Conservation (phyloP, 2,113 vertebrate genomes). For the Bombycilla garrulus region DNA sequence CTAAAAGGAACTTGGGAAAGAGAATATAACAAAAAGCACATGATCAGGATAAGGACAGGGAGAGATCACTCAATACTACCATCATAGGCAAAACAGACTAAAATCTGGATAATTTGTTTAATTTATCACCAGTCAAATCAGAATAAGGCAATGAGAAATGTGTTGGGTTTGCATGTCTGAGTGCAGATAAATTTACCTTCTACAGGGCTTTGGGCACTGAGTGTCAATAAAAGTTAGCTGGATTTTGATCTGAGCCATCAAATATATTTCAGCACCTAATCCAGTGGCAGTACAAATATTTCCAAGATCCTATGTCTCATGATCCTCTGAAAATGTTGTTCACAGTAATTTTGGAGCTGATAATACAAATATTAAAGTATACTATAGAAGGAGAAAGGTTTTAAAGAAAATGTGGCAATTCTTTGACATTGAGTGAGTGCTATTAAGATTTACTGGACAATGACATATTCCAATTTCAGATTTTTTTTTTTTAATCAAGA, state of each 20-base stretch:
- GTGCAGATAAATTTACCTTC: background rate
- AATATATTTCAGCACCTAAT: background rate
- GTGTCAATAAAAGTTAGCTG: background rate
- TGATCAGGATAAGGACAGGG: background rate
- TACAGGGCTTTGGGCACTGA: background rate
- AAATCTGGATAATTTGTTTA: background rate
- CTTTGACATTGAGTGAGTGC: background rate
- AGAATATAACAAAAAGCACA: background rate
- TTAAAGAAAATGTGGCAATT: background rate
- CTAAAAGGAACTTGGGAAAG: background rate
- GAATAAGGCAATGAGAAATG: background rate
- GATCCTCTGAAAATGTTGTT: background rate
- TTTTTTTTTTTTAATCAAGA: background rate
- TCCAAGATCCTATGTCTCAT: background rate
- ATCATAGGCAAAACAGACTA: background rate
- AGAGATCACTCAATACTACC: background rate
- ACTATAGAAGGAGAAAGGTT: background rate
- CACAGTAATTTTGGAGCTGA: background rate
- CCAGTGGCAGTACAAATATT: background rate
- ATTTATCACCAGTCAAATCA: background rate
- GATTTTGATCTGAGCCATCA: background rate
- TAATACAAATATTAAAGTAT: background rate
- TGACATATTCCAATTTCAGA: constrained; percentile 34
- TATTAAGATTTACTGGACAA: constrained; percentile 28
- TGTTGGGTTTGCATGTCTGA: background rate